phyloP scores from a whole-genome alignment of 2,113 vertebrate genomes.

The Zosterops pallidus region DNA sequence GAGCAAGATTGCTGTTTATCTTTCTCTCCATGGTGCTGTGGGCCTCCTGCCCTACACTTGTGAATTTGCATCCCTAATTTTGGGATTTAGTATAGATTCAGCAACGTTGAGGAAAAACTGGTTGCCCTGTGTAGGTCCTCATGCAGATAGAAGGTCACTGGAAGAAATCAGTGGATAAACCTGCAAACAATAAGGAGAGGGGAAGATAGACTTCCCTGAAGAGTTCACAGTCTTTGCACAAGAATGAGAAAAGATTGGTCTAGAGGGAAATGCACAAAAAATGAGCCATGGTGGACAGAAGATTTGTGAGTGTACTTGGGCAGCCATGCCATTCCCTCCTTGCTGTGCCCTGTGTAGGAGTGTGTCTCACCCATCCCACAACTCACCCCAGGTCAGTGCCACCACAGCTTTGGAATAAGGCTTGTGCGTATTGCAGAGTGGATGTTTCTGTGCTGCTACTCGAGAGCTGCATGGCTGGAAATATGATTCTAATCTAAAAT shows the following conservation, averaged over 20 bases:
- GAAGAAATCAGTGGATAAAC: not conserved
- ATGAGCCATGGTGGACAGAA: not conserved
- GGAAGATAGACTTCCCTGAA: not conserved
- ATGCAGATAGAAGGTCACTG: not conserved
- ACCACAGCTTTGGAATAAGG: not conserved
- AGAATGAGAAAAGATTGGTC: not conserved
- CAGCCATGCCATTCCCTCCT: fast-evolving
- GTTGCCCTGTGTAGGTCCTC: not conserved
- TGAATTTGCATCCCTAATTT: not conserved
- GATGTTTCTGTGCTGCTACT: not conserved
- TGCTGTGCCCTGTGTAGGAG: not conserved
- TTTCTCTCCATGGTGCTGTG: fast-evolving
- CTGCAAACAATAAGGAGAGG: not conserved
- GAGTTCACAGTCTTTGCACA: not conserved
- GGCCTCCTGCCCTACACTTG: not conserved
- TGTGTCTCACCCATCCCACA: not conserved
- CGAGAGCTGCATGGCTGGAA: not conserved
- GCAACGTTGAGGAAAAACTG: not conserved
- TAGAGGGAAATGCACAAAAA: not conserved
- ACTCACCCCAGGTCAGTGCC: not conserved
- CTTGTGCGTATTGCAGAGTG: not conserved
- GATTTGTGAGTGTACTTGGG: not conserved
- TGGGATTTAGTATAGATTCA: not conserved
- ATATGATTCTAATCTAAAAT: not conserved
- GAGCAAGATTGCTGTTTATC: not conserved